phyloP scores from a whole-genome alignment of 2,113 vertebrate species.

The Thunnus thynnus region DNA sequence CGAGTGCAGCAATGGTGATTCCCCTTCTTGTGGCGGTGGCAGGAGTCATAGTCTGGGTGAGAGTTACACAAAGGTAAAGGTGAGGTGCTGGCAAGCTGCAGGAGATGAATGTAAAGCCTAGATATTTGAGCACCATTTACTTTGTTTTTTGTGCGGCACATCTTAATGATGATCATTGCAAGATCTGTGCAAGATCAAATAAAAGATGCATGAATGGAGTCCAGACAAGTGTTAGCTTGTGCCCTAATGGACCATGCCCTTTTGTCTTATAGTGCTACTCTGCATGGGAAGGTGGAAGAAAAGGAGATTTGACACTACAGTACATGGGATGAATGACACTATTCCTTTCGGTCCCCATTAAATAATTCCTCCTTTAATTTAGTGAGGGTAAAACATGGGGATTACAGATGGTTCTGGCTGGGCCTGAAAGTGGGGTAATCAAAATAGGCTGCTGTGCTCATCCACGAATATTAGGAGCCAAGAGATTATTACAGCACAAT shows the following conservation, averaged over 20 bases:
- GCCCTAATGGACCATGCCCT: background rate
- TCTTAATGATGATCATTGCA: background rate
- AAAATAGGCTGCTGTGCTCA: slow-evolving; percentile 82
- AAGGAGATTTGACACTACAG: slow-evolving; percentile 31
- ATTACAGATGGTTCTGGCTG: slow-evolving; percentile 80
- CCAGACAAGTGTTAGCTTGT: background rate
- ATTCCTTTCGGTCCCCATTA: slow-evolving; percentile 57
- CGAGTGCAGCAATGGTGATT: slow-evolving; percentile 22
- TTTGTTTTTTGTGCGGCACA: background rate
- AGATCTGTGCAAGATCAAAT: background rate
- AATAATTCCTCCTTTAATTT: slow-evolving; percentile 81
- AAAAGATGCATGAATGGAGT: slow-evolving; percentile 3
- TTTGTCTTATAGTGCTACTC: slow-evolving; percentile 32
- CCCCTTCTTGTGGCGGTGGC: slow-evolving; percentile 4
- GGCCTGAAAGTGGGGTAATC: slow-evolving; percentile 85
- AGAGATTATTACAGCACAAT: slow-evolving; percentile 88
- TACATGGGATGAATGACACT: slow-evolving; percentile 55
- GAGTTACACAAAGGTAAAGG: slow-evolving; percentile 42
- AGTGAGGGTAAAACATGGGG: slow-evolving; percentile 79
- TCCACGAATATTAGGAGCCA: slow-evolving; percentile 83
- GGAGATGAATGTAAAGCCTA: slow-evolving; percentile 8
- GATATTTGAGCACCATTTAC: background rate
- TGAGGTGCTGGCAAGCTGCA: slow-evolving; percentile 7
- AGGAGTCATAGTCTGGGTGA: slow-evolving; percentile 39
- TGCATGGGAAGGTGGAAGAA: slow-evolving; percentile 23